Base-by-base conservation (phyloP, 2,888 invertebrate species). In the Boloria selene region DNA sequence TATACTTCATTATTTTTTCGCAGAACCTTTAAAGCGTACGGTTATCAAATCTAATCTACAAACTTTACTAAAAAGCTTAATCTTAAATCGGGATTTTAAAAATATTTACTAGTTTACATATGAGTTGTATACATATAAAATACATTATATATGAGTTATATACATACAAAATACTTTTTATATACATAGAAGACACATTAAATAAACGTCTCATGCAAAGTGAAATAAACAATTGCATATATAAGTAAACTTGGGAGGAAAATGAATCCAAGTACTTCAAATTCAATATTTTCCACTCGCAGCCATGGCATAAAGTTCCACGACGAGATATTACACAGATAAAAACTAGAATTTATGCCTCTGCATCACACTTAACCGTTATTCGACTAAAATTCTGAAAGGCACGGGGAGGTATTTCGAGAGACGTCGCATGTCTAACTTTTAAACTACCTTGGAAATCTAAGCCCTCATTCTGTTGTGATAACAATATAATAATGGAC, bases 271-370 rank as follows among this genome's bases (percentile, higher is more conserved):
- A 72, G 70, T 72, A 69, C 68, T 61, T 67, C 70, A 71, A 71
- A 75, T 75, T 75, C 75, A 75, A 75, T 75, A 74, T 75, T 73
- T 75, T 72, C 75, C 69, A 70, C 69, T 65, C 70, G 64, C 70
- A 74, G 70, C 70, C 71, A 70, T 70, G 67, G 72, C 73, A 72
- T 74, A 74, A 76, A 75, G 72, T 78, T 63, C 70, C 67, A 63
- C 72, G 70, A 67, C 75, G 74, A 74, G 75, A 78, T 77, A 75
- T 73, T 70, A 76, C 75, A 74, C 77, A 78, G 80, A 82, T 82
- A 84, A 83, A 84, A 83, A 80, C 76, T 76, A 75, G 78, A 82
- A 82, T 79, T 81, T 79, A 83, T 81, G 79, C 79, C 78, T 80
- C 77, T 80, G 81, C 80, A 81, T 80, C 78, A 79, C 74, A 79